Base-by-base conservation (phyloP, 1,140 invertebrate species). In the Cotesia chilonis region DNA sequence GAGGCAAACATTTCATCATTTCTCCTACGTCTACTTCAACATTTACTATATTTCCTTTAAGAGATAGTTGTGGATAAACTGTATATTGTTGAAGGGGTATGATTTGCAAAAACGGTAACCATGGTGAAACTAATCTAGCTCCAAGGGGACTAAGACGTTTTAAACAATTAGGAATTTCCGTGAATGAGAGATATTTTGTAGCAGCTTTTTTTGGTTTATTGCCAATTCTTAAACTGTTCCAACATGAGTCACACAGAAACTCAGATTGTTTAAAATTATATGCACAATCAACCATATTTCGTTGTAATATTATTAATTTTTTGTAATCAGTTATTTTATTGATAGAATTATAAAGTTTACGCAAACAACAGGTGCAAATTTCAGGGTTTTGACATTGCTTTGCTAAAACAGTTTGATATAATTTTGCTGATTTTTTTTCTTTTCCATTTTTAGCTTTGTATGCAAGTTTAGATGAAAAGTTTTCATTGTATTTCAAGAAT, bases 11-110 rank as follows among this genome's bases (percentile, higher is more conserved):
- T 54, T 52, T 64, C 17, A 71, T 64, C 70, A 71, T 71, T 36
- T 64, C 37, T 3, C 38, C 52, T 7, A 71, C 52, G 14, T 71
- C 47, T 14, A 71, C 70, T 3, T 51, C 14, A 35, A 71, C 55
- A 17, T 71, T 65, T 51, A 71, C 70, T 12, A 71, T 35, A 64
- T 61, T 71, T 7, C 70, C 70, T 64, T 65, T 65, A 6, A 71
- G 37, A 9, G 70, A 71, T 57, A 71, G 65, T 38, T 71, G 70
- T 35, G 70, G 60, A 71, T 71, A 65, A 4, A 52, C 17, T 54
- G 70, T 61, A 54, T 37, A 71, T 4, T 61, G 41, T 35, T 54
- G n/a, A 6, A 55, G 52, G 3, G 70, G 59, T 7, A 6, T 6
- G 6, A 51, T 51, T 51, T 51, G 47, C 12, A 51, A 51, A 51